Base-by-base conservation (phyloP, 2,113 vertebrate species). In the Xyrauchen texanus region DNA sequence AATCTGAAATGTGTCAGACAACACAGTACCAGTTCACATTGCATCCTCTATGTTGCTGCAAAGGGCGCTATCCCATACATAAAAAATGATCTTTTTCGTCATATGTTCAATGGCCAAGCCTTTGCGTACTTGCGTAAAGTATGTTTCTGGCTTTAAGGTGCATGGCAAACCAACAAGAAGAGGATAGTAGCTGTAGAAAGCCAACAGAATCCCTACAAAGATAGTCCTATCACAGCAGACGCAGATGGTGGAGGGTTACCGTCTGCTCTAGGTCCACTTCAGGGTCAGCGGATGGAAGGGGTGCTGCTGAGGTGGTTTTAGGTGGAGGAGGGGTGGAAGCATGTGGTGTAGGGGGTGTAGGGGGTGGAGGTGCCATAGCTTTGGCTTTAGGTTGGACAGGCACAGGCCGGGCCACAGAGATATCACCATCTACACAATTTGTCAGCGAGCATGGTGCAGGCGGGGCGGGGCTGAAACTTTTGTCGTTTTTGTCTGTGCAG, bases 171-270 rank as follows among this genome's bases (percentile, higher is more conserved):
- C 62, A 67, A 62, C 7, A 76, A 68, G 68, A 6, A 58, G 42
- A 67, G 81, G 66, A 80, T 75, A 86, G 44, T 77, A 4, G 8
- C 82, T 78, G 16, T 55, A 73, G 75, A 46, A 85, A 82, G 85
- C 75, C 80, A 84, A 73, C 49, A 16, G 47, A 51, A 44, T 66
- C 77, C 57, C 66, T 51, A 15, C 62, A 58, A 6, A 77, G 42
- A 65, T 62, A 75, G 75, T 82, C 84, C 68, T 66, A 46, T 42
- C 57, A 79, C 76, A 85, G 80, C 68, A 81, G 81, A 79, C 82
- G 76, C 76, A 62, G 55, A 79, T 76, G 83, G 49, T 57, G 76
- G 76, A 73, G 76, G 80, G 85, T 93, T 93, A 93, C 92, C 93
- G 82, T 86, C 63, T 82, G 84, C 79, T 91, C 88, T 65, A 82